Conservation (phyloP, 2,888 invertebrate species). For the Agrotis ipsilon region DNA sequence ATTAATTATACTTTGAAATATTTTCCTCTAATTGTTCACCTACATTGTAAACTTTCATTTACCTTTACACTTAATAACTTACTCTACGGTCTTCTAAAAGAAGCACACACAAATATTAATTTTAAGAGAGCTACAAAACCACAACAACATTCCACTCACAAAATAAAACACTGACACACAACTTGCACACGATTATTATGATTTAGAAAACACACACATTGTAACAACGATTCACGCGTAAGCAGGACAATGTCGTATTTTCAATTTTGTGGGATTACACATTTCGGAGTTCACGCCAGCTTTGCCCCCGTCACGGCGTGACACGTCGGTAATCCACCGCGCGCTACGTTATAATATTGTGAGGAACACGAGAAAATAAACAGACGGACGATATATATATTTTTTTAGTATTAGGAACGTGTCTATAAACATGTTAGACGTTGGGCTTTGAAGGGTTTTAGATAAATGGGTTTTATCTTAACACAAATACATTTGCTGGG, state of each 20-base stretch:
- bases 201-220: conserved; percentile 56
- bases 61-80: not conserved
- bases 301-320: conserved; percentile 68
- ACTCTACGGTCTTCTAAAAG: not conserved
- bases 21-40: too few species aligned
- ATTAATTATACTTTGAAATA: not conserved
- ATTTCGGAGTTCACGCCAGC: conserved; percentile 66
- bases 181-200: conserved; percentile 52
- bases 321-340: conserved; percentile 67
- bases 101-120: not conserved
- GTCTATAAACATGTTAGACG: conserved; percentile 41
- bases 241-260: conserved; percentile 71
- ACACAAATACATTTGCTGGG: not conserved
- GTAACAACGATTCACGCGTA: conserved; percentile 51
- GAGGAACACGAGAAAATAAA: conserved; percentile 54
- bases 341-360: conserved; percentile 58
- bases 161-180: conserved; percentile 20
- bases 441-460: conserved; percentile 15
- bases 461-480: conserved; percentile 5
- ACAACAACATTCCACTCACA: not conserved
- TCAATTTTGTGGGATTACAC: conserved; percentile 72
- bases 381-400: conserved; percentile 41
- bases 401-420: conserved; percentile 52
- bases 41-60: not conserved
- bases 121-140: not conserved